Percentiles rank a stretch among this genome's conserved stretches.
Conservation (phyloP, 2,797 vertebrate species). For the Eidolon dupreanum region DNA sequence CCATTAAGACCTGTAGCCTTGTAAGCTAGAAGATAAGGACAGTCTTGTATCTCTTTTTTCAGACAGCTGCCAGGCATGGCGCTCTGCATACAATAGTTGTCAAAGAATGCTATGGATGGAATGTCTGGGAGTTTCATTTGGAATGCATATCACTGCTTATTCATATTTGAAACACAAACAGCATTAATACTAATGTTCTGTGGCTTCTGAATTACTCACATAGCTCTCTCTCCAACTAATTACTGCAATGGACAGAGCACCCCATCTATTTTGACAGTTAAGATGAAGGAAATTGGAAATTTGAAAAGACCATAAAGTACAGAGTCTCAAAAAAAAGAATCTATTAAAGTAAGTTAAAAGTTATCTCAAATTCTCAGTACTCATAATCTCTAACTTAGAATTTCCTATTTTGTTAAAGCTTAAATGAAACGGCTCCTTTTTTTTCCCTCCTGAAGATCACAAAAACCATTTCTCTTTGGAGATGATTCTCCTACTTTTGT, state of each 20-base stretch:
- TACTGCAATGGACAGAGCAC: slow-evolving; percentile 47
- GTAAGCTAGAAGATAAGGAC: slow-evolving; percentile 41
- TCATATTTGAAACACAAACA: slow-evolving; percentile 62
- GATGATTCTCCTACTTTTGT: slow-evolving; percentile 40
- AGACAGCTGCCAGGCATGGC: slow-evolving; percentile 30
- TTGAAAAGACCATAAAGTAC: not conserved
- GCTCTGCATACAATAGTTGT: slow-evolving; percentile 54
- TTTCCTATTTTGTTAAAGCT: slow-evolving; percentile 53
- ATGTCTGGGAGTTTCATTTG: slow-evolving; percentile 56
- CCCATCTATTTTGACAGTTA: slow-evolving; percentile 65
- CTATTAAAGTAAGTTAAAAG: slow-evolving; percentile 52
- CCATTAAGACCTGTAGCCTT: slow-evolving; percentile 42
- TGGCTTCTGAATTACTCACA: slow-evolving; percentile 63
- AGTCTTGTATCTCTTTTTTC: slow-evolving; percentile 59
- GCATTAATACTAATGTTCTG: slow-evolving; percentile 42
- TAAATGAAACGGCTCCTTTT: slow-evolving; percentile 5
- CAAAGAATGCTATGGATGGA: slow-evolving; percentile 51
- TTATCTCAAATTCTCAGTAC: slow-evolving; percentile 54
- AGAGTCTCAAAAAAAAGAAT: slow-evolving; percentile 50
- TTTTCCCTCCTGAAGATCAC: slow-evolving; percentile 40
- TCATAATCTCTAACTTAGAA: slow-evolving; percentile 44
- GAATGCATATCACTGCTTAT: slow-evolving; percentile 30
- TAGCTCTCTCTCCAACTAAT: slow-evolving; percentile 61
- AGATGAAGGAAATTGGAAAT: slow-evolving; percentile 71
- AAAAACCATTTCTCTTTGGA: slow-evolving; percentile 34